phyloP scores from a whole-genome alignment of 2,113 vertebrate species.

The Carettochelys insculpta region DNA sequence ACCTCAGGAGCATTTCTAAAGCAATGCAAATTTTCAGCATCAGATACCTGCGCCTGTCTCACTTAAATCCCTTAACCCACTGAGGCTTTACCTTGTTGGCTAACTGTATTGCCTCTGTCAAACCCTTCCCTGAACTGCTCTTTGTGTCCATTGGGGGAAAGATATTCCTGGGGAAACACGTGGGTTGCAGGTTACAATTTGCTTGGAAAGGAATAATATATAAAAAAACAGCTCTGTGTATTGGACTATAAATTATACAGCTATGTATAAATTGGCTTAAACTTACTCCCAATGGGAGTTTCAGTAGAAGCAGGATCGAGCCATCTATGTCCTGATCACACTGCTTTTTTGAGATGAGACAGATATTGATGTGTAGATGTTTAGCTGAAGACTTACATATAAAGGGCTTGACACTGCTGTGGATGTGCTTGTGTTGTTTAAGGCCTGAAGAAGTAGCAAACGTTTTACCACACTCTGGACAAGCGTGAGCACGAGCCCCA shows the following conservation, averaged over 20 bases:
- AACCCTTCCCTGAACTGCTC: background rate
- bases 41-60: constrained; percentile 12
- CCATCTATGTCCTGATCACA: background rate
- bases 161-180: constrained; percentile 12
- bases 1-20: constrained; percentile 13
- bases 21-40: constrained; percentile 11
- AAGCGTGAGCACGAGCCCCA: constrained; percentile 95
- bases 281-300: background rate
- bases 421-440: constrained; percentile 99
- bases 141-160: background rate
- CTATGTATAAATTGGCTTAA: background rate
- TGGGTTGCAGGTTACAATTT: background rate
- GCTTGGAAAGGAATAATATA: constrained; percentile 31
- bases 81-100: background rate
- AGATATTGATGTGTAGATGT: constrained; percentile 48
- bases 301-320: background rate
- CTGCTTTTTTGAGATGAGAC: constrained; percentile 40
- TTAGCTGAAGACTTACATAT: constrained; percentile 95
- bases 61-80: background rate
- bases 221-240: background rate
- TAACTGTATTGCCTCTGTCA: constrained; percentile 2
- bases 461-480: constrained; percentile 98
- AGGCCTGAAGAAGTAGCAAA: constrained; percentile 99
- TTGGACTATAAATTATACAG: background rate
- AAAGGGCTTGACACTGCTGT: constrained; percentile 99